Evolutionary conservation across 2,797 vertebrate species (phyloP).

Genomic region (Mormyrus proboscirostris): DNA sequence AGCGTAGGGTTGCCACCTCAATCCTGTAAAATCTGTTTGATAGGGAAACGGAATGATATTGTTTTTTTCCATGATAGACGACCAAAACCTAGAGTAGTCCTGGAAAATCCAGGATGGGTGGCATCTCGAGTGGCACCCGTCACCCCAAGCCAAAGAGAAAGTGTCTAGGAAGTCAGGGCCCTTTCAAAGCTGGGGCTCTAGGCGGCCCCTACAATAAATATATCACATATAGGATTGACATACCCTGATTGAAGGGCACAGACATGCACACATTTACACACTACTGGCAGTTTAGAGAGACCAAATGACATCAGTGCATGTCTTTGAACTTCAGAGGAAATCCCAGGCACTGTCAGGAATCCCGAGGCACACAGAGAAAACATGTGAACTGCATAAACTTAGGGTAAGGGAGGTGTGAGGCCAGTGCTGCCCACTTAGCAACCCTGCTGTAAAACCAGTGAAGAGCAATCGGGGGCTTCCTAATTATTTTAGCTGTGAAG

Average conservation of each 20-base stretch:
- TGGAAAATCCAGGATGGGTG: not conserved
- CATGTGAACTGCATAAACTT: not conserved
- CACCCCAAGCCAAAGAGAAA: not conserved
- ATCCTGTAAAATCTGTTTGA: not conserved
- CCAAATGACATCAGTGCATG: not conserved
- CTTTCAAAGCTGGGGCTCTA: not conserved
- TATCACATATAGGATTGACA: not conserved
- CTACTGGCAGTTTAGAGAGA: not conserved
- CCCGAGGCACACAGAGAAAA: not conserved
- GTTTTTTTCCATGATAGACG: not conserved
- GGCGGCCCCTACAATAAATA: not conserved
- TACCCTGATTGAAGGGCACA: not conserved
- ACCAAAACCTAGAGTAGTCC: not conserved
- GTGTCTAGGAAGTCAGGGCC: not conserved
- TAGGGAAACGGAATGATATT: not conserved
- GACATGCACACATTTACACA: not conserved
- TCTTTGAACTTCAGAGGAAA: not conserved
- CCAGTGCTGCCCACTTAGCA: constrained; percentile 10
- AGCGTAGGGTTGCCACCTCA: not conserved
- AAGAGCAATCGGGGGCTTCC: constrained; percentile 17
- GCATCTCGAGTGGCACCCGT: not conserved
- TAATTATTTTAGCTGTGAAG: constrained; percentile 28
- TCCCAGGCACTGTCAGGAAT: not conserved
- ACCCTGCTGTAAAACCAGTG: constrained; percentile 13
- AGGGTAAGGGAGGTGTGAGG: not conserved